Base-by-base conservation (phyloP, 2,888 invertebrate species). In the Carcina quercana region DNA sequence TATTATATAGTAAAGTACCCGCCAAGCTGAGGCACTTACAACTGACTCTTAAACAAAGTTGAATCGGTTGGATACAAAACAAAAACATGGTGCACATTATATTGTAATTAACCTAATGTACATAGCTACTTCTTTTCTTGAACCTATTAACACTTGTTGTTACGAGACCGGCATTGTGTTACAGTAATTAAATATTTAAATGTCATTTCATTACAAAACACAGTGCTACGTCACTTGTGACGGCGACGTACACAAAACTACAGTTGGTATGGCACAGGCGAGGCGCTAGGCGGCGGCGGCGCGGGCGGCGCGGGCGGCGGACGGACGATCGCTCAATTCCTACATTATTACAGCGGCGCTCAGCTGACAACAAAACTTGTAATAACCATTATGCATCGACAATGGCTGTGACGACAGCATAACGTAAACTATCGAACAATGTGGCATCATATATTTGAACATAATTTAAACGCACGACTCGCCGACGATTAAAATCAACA, bases 111-210 rank as follows among this genome's bases (percentile, higher is more conserved):
- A 7, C 17, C 5, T 17, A 17, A 5, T 17, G 17, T 17, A 17
- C 17, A 17, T n/a, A n/a, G 7, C 17, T 17, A 17, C 7, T 17
- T 17, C 17, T 14, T 8, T 26, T 26, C 14, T 26, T 8, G 15
- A 15, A 10, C 26, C 26, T 26, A 15, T n/a, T 26, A 15, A 15
- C 26, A 17, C 19, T 28, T 28, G 26, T n/a, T 12, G 17, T 19
- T 12, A 11, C 12, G 28, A 17, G 19, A 15, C 26, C 3, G 3
- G 28, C 19, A 17, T 17, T 17, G 26, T 15, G n/a, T 15, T 15
- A 26, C 26, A 15, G 15, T 15, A 26, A 26, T 26, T 26, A 14
- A 26, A 26, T 26, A 26, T 26, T 26, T 26, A 15, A 15, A 13
- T 15, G 15, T 15, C 5, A 25, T 25, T 14, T 15, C 10, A 15